Evolutionary conservation across 2,888 invertebrate genomes (phyloP), one percentile per base, ranked within the genome.

Genomic region (Drosophila ustulata): DNA sequence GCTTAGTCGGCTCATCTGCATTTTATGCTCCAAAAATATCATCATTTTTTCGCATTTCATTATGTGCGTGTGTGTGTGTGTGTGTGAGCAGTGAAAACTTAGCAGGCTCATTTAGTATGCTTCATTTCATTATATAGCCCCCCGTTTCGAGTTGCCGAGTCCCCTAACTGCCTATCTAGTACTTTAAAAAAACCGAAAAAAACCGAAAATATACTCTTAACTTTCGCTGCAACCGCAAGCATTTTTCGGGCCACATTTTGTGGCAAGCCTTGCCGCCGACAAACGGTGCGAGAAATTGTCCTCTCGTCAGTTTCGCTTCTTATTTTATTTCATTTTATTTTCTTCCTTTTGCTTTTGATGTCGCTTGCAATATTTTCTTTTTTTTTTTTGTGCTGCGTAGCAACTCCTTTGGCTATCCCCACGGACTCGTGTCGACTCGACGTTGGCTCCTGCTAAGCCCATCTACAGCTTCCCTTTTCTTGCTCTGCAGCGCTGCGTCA

Each of bases 1-100:
- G 89, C 90, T 89, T 84, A 89, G 88, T 89, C 83, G 86, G 83
- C 90, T 90, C 89, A 90, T 90, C 90, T 90, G 86, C 90, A 91
- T 89, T 90, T 90, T 90, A 90, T 90, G 88, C 80, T 78, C 81
- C 78, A 81, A 90, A 86, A 85, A 81, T 87, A 88, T 88, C 85
- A 89, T 89, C 75, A 88, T 89, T 89, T 89, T 90, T 88, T 81
- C 78, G 88, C 89, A 86, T 86, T 86, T 89, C 85, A 86, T 89
- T 80, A 83, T 80, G 74, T 65, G 69, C 69, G 37, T 59, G 41
- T 55, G 46, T 49, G 34, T 51, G 46, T 30, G 59, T 61, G 67
- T 66, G 55, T 62, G 53, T 59, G 59, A 56, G 30, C 51, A 61
- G 37, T 65, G 71, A 83, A 88, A 88, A 86, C 83, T 84, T 88